Percentiles rank a stretch among this genome's conserved stretches.
These are phyloP conservation scores for Hydra vulgaris DNA, from an alignment of 30 jellyfish, hydroid and myxozoan genomes.

Conservation along the genomic window DNA sequence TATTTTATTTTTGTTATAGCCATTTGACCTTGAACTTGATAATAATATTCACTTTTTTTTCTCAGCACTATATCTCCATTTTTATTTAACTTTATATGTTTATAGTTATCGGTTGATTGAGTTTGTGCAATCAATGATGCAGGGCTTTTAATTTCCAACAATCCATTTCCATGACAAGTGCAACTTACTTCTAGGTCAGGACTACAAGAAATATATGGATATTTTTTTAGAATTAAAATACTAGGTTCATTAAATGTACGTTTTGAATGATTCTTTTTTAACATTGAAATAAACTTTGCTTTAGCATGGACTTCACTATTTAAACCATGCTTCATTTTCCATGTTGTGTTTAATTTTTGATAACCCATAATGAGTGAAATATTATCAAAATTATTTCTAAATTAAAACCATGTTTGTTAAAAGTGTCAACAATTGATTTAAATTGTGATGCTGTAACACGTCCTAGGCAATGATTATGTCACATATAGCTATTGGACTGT, in stretches of 20 bases:
- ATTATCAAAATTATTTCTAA: no score
- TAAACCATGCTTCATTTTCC: constrained; percentile 2
- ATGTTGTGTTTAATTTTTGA: not conserved
- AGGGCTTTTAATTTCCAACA: constrained; percentile 1
- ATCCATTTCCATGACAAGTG: constrained; percentile 4
- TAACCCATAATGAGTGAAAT: not conserved
- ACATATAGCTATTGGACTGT: not conserved
- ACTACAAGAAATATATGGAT: not conserved
- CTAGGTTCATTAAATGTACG: constrained; percentile 1
- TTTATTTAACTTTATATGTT: not conserved
- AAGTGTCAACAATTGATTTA: not conserved
- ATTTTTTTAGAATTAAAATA: not conserved
- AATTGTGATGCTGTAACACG: not conserved
- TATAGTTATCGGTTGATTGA: not conserved
- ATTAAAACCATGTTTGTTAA: not conserved
- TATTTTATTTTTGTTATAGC: not conserved
- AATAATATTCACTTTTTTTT: not conserved
- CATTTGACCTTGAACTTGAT: constrained; percentile 6
- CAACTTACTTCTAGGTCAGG: not conserved
- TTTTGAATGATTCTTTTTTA: not conserved
- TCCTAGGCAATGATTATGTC: not conserved
- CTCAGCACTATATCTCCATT: not conserved
- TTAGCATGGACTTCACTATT: not conserved
- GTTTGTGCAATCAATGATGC: not conserved
- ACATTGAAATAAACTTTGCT: not conserved